A percentile compares a stretch with the other conserved stretches of the same genome.
Evolutionary conservation across 2,888 invertebrate genomes (phyloP).

Genomic region (Sthenelais limicola): DNA sequence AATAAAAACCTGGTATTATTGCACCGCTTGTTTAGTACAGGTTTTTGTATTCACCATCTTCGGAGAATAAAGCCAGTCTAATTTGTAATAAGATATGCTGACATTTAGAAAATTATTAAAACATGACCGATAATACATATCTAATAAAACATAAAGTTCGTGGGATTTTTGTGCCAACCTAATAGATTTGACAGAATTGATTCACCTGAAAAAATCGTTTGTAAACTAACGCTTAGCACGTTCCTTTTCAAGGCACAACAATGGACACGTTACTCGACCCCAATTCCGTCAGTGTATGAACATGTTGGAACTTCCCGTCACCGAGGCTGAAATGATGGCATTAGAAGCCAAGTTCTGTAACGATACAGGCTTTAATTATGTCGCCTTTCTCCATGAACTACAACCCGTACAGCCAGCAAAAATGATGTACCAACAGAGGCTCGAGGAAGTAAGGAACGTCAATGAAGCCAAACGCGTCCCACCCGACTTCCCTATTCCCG

Average conservation of each 20-base stretch:
- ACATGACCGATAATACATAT: too few relatives aligned
- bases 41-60: too few relatives aligned
- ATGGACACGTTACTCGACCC: slow-evolving; percentile 68
- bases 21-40: too few relatives aligned
- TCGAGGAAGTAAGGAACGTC: slow-evolving; percentile 60
- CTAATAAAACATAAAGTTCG: too few relatives aligned
- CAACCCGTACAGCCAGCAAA: slow-evolving; percentile 61
- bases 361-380: slow-evolving; percentile 70
- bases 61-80: too few relatives aligned
- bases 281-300: slow-evolving; percentile 71
- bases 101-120: too few relatives aligned
- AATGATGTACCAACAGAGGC: slow-evolving; percentile 65
- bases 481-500: slow-evolving; percentile 58
- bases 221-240: too few relatives aligned
- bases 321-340: slow-evolving; percentile 66
- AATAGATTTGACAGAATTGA: too few relatives aligned
- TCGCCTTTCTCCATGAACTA: slow-evolving; percentile 67
- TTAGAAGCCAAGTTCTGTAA: slow-evolving; percentile 70
- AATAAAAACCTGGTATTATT: too few relatives aligned
- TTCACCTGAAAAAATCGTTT: too few relatives aligned
- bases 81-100: too few relatives aligned
- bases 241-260: slow-evolving; percentile 71
- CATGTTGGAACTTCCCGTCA: slow-evolving; percentile 66
- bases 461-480: slow-evolving; percentile 60
- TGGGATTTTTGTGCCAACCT: too few relatives aligned